Evolutionary conservation across 2,797 vertebrate species (phyloP), one percentile per base, ranked within the genome.

Genomic region (Taenioides sp.): DNA sequence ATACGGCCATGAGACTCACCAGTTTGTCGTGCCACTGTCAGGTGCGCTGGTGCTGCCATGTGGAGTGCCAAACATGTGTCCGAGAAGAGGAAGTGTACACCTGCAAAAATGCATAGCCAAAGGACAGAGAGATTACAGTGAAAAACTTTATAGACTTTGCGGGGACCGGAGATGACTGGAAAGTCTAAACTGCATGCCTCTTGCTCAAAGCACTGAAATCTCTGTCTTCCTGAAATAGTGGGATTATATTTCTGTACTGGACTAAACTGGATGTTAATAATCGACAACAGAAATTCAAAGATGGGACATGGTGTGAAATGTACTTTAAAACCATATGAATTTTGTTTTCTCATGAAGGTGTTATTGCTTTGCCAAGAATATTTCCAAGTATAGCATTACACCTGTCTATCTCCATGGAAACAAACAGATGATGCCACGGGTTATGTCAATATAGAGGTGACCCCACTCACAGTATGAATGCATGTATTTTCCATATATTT

Each of bases 41-140:
- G 88, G 97, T 99, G 57, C 97, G 95, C 86, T 99, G 98, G 98
- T 99, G 98, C 88, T 99, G 98, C 92, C 97, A 98, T 0, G 98
- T 99, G 78, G 97, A 99, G 90, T 99, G 98, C 81, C 96, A 99
- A 81, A 97, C 98, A 34, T 99, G 98, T 7, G 90, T 96, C 73
- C 91, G 95, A 59, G 96, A 98, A 83, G 97, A 99, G 86, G 96
- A 98, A 65, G 93, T 98, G 58, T 99, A 98, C 69, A 99, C 96
- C 80, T 99, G 98, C 90, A 99, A 99, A 92, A 93, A 86, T 55
- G 82, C 78, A 55, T 92, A 78, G 82, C 20, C 67, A 20, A 11
- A 64, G 54, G 52, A 71, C 67, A 20, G 14, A 47, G 68, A 57
- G 43, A 57, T 17, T 37, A 17, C 2, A 17, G 16, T 65, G 43